Base-by-base conservation (phyloP, 2,888 invertebrate genomes). In the Nemotelus nigrinus region DNA sequence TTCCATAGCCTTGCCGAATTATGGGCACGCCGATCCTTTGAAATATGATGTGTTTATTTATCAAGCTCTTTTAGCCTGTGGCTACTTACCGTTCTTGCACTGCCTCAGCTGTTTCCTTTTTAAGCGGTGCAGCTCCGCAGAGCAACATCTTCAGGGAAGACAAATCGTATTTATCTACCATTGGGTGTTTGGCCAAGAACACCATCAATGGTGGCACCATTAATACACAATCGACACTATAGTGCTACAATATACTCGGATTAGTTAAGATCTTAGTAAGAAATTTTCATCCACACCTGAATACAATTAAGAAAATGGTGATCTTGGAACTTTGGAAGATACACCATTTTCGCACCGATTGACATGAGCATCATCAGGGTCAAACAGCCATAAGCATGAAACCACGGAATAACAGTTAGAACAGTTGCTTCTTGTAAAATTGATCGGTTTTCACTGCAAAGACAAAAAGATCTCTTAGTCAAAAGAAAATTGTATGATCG, bases 121-220 rank as follows among this genome's bases (percentile, higher is more conserved):
- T 93, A 6, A 96, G 88, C 0, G 96, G 93, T 0, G 96, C 96
- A 2, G 96, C 96, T 0, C 95, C 96, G 82, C 92, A 92, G 84
- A 93, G 89, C 67, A 96, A 88, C 70, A 90, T 89, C 82, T 90
- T 89, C 3, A 97, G 84, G 7, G 91, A 92, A 0, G 92, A 91
- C 78, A 97, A 87, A 85, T 97, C 92, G 83, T 93, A 96, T 79
- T 93, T 90, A 63, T 90, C 88, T 2, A 94, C 93, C 71, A 94
- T 86, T 0, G 95, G 95, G 85, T 93, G 92, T 86, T 96, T 96
- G 0, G 94, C 93, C 79, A 97, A 86, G 84, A 96, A 94, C 63
- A 96, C 90, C 84, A 95, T 91, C 50, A 97, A 89, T 1, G 96
- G 96, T 0, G 97, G 97, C 6, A 96, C 96, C 80, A 95, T 88